A percentile compares a stretch with the other conserved stretches of the same genome.
Evolutionary conservation across 2,888 invertebrate genomes (phyloP).

Genomic region (Pandemis corylana): DNA sequence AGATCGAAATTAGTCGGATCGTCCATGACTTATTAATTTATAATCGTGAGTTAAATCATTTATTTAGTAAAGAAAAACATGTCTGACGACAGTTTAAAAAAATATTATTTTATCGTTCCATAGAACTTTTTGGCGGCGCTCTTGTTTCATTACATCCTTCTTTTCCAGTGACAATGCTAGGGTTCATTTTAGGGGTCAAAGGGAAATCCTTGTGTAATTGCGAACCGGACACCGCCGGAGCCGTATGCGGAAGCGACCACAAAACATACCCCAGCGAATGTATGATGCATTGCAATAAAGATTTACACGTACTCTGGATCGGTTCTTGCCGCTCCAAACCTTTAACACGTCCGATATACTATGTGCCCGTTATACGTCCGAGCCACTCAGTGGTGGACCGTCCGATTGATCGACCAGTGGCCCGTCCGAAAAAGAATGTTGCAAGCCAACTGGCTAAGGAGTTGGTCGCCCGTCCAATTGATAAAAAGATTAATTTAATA

Average conservation of each 20-base stretch:
- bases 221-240: not conserved
- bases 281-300: constrained; percentile 32
- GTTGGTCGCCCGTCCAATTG: not conserved
- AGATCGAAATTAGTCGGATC: no score
- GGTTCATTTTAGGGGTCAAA: not conserved
- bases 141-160: not conserved
- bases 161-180: not conserved
- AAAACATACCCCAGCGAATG: constrained; percentile 39
- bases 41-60: no score
- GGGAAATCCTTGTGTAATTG: constrained; percentile 9
- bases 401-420: not conserved
- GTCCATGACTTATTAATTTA: no score
- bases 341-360: not conserved
- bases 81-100: no score
- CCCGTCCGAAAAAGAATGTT: not conserved
- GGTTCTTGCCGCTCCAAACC: not conserved
- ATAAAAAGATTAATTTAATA: not conserved
- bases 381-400: not conserved
- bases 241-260: constrained; percentile 43
- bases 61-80: no score
- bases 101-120: not conserved
- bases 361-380: not conserved
- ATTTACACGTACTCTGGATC: constrained; percentile 18
- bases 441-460: not conserved
- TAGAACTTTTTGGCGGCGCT: not conserved